Base-by-base conservation (phyloP, 1,140 invertebrate species). In the Eriocheir sinensis region DNA sequence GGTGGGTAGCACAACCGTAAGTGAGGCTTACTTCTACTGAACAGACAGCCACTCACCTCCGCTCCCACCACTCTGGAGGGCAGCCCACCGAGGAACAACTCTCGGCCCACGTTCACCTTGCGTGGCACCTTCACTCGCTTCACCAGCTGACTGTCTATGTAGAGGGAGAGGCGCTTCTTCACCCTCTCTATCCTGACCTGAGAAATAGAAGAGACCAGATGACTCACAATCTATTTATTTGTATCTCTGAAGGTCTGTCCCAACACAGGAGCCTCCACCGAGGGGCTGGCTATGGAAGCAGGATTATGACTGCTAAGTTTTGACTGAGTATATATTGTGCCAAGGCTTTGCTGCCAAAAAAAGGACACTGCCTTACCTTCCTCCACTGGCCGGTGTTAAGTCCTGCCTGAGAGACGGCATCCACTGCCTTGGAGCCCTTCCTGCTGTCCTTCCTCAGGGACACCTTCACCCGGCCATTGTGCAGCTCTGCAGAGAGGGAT, bases 371-470 rank as follows among this genome's bases (percentile, higher is more conserved):
- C 3, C 91, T 60, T 80, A 96, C 95, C 88, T 96, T 96, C 41
- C 83, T 95, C 95, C 95, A 96, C 53, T 93, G 53, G 3, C 95
- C 95, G 32, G 90, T 94, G 80, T 96, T 96, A 40, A 96, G 91
- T 9, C 93, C 93, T 21, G 95, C 30, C 8, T 72, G 36, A 2
- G 95, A 95, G 30, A 93, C 44, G 36, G 94, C 80, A 80, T 92
- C 88, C 44, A 72, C 91, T 27, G 38, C 53, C 38, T 95, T 95
- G 21, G 85, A 60, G 27, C 93, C 41, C n/a, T 94, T 94, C 60
- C 95, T 95, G 27, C 89, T 93, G 8, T 90, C 30, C 79, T 94
- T 94, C 92, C 89, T 93, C 41, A 95, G 90, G 2, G 94, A 90
- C 60, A 95, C 91, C 15, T 60, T 83, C 15, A 95, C 91, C 3